Evolutionary conservation across 2,888 invertebrate species (phyloP), one percentile per base, ranked within the genome.

Genomic region (Ophion ventricosus): DNA sequence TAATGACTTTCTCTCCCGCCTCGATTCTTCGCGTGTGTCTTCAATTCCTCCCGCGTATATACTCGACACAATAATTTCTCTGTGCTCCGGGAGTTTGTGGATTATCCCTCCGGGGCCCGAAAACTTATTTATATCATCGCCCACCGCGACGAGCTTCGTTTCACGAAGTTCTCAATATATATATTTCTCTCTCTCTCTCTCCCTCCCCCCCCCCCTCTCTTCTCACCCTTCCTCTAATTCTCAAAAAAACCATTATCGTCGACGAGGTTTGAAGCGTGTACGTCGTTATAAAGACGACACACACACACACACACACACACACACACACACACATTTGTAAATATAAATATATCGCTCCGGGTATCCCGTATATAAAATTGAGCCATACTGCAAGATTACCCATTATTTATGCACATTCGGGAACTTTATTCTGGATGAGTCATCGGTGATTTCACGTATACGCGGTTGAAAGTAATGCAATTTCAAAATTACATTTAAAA

Each of bases 81-180:
- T 79, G 81, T 81, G 80, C 70, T 63, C 54, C 69, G 10, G 23
- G 63, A 76, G 63, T 77, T 74, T 49, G 29, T 74, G 82, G 75
- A 84, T 82, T 79, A 76, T 82, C 75, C 75, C 56, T 72, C 66
- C 4, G 79, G 66, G 66, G 72, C 54, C 57, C 23, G 14, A 82
- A 75, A 70, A 76, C 54, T 78, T 82, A 84, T 79, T 84, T 79
- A 81, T 82, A 84, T 61, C 82, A 10, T 79, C 72, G 78, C 75
- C 84, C 70, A 82, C 82, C 79, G 75, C 82, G 72, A 79, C 66
- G 75, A 64, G 43, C 61, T 72, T 66, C 59, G 49, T n/a, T 40
- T 23, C 26, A 54, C 77, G 77, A 66, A 35, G 35, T 76, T 57
- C 25, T 66, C 64, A 11, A 66, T 40, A 43, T 35, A 35, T 35